A percentile compares a stretch with the other conserved stretches of the same genome.
phyloP scores from a whole-genome alignment of 2,113 vertebrate species.

The Oncorhynchus tshawytscha region DNA sequence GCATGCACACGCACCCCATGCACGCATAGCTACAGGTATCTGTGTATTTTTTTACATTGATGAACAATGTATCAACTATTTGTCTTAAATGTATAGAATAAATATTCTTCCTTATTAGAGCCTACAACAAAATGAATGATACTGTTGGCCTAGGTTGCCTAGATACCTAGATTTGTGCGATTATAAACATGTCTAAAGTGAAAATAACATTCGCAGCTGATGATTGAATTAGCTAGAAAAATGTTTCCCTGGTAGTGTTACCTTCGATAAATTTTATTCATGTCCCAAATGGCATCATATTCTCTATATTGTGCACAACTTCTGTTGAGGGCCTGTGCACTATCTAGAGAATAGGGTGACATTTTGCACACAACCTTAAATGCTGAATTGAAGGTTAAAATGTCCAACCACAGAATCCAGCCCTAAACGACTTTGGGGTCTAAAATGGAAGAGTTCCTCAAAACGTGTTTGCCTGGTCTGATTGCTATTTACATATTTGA shows the following conservation, averaged over 20 bases:
- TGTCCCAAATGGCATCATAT: conserved; percentile 7
- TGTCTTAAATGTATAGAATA: neutral
- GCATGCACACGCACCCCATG: neutral
- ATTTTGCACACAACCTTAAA: no score
- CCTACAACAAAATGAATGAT: neutral
- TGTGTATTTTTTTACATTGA: neutral
- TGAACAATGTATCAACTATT: neutral
- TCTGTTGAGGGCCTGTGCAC: no score
- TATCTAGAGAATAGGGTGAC: conserved; percentile 1
- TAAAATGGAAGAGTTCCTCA: conserved; percentile 58
- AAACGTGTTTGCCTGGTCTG: conserved; percentile 67
- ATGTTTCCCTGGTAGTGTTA: conserved; percentile 39
- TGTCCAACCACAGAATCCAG: conserved; percentile 43
- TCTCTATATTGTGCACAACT: no score
- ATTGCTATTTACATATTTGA: conserved; percentile 77
- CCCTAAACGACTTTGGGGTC: conserved; percentile 54
- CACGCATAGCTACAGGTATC: neutral
- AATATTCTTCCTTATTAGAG: neutral
- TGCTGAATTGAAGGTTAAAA: conserved; percentile 50
- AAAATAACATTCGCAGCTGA: conserved; percentile 13
- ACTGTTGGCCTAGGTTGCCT: neutral
- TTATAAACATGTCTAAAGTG: conserved; percentile 5
- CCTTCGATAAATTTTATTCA: conserved; percentile 18
- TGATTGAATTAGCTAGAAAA: conserved; percentile 43
- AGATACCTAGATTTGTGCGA: conserved; percentile 2